Conservation (phyloP, 2,113 vertebrate genomes). For the Myotis davidii region DNA sequence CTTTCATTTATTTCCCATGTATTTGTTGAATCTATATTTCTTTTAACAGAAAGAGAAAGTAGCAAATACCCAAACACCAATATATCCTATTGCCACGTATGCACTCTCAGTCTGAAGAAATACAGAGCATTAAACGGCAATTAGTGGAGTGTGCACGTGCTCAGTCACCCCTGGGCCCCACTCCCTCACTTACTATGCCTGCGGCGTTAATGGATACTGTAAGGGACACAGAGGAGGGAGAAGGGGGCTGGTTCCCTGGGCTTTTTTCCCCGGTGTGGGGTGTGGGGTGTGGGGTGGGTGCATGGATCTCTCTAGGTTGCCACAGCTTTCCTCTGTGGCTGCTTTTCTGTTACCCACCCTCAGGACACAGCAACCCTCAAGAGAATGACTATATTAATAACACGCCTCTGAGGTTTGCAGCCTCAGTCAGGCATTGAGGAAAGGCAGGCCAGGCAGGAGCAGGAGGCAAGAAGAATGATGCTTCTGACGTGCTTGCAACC, state of each 20-base stretch:
- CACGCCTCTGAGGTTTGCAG: not conserved
- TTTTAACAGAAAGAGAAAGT: not conserved
- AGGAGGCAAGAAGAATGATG: not conserved
- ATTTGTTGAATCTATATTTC: not conserved
- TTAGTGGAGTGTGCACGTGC: not conserved
- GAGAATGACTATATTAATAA: not conserved
- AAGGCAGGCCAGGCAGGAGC: not conserved
- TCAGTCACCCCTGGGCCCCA: not conserved
- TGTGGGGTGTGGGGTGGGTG: not conserved
- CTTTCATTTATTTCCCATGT: not conserved
- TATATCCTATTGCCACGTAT: not conserved
- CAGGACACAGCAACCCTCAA: not conserved
- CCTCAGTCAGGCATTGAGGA: not conserved
- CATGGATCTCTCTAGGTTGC: not conserved
- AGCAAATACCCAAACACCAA: not conserved
- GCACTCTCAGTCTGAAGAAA: slow-evolving; percentile 42
- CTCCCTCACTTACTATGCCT: not conserved
- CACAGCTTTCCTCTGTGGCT: not conserved
- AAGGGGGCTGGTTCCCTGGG: not conserved
- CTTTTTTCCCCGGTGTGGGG: not conserved
- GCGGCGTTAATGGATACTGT: not conserved
- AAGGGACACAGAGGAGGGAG: not conserved
- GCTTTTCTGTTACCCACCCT: not conserved
- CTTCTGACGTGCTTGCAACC: rapidly evolving
- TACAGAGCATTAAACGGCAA: slow-evolving; percentile 49